Evolutionary conservation across 64 coral and sea anemone species (phyloP).

Genomic region (Stylophora pistillata): DNA sequence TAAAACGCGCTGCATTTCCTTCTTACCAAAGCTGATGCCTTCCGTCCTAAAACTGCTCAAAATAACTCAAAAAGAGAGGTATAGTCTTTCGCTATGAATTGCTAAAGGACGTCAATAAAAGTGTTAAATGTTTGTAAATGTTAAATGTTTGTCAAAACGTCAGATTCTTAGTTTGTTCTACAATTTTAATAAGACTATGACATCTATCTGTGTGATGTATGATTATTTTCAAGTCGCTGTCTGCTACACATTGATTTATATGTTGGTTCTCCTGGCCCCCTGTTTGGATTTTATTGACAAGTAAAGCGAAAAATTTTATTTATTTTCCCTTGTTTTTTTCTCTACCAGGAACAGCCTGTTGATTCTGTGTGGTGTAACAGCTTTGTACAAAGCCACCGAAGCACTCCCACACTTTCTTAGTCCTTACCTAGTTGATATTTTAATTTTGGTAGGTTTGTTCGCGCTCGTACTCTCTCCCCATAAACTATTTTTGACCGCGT

Average conservation of each 20-base stretch:
- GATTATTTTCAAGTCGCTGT: too few relatives aligned
- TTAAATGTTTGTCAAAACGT: too few relatives aligned
- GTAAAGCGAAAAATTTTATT: neutral
- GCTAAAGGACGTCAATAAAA: too few relatives aligned
- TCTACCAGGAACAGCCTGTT: constrained; percentile 37
- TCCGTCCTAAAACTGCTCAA: constrained; percentile 59
- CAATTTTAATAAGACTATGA: too few relatives aligned
- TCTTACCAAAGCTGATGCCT: constrained; percentile 84
- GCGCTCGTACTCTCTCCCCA: neutral
- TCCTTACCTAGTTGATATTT: constrained; percentile 76
- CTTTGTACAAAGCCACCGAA: constrained; percentile 70
- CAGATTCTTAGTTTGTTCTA: too few relatives aligned
- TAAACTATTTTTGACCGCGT: neutral
- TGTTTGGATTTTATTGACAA: neutral
- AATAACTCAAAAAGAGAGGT: constrained; percentile 59
- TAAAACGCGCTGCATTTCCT: constrained; percentile 78
- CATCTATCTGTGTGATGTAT: too few relatives aligned
- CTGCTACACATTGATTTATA: too few relatives aligned
- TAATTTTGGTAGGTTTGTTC: constrained; percentile 63
- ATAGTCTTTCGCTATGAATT: neutral
- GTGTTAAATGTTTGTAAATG: too few relatives aligned
- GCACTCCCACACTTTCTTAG: constrained; percentile 89
- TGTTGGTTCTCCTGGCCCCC: too few relatives aligned
- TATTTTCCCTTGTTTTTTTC: neutral
- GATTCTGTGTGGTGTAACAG: constrained; percentile 59